Conservation (phyloP, 2,888 invertebrate genomes). For the Chrysina gloriosa region DNA sequence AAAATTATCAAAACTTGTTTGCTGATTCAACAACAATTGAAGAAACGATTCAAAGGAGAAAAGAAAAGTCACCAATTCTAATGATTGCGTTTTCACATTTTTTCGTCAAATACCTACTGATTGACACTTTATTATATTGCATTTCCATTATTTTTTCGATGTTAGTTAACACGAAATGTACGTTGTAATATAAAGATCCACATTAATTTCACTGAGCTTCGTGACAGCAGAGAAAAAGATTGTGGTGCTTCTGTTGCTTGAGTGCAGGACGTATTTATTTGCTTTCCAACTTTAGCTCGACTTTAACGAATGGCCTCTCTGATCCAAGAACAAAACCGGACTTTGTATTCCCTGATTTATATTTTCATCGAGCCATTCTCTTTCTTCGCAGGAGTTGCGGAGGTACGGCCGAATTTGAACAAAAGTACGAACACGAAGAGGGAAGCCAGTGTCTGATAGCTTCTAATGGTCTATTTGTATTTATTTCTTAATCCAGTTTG, state of each 20-base stretch:
- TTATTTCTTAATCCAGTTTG: slow-evolving; percentile 37
- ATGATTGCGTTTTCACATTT: too few relatives aligned
- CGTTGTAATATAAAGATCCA: too few relatives aligned
- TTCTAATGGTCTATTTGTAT: slow-evolving; percentile 36
- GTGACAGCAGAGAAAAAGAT: background rate
- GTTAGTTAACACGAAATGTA: too few relatives aligned
- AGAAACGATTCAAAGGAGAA: too few relatives aligned
- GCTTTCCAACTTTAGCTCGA: slow-evolving; percentile 44
- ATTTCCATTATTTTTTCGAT: too few relatives aligned
- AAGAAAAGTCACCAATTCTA: too few relatives aligned
- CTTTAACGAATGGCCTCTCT: slow-evolving; percentile 49
- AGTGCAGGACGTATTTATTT: slow-evolving; percentile 40
- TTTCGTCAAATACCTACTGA: too few relatives aligned
- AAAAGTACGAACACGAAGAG: slow-evolving; percentile 14
- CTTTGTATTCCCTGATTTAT: slow-evolving; percentile 47
- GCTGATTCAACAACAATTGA: too few relatives aligned
- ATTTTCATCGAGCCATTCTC: slow-evolving; percentile 42
- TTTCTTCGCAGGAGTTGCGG: background rate
- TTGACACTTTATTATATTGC: too few relatives aligned
- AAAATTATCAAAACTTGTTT: too few relatives aligned
- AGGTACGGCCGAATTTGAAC: slow-evolving; percentile 14
- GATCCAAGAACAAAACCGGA: slow-evolving; percentile 47
- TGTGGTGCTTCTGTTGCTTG: slow-evolving; percentile 13
- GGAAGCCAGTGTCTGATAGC: background rate
- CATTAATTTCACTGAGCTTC: background rate